phyloP scores from a whole-genome alignment of 2,888 invertebrate genomes.

The Cheilosia impressa region DNA sequence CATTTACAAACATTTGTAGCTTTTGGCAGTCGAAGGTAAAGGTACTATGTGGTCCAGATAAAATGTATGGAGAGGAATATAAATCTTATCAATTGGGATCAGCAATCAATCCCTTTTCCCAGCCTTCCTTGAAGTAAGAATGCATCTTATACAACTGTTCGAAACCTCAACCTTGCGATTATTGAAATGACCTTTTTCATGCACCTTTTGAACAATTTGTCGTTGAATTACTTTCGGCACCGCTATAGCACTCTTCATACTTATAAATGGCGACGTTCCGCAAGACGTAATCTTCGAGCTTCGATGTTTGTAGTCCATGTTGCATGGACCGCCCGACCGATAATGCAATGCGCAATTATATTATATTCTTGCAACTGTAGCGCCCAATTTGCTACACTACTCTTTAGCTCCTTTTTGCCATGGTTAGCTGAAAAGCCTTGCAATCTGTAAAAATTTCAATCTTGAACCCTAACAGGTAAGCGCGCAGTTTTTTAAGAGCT shows the following conservation, averaged over 20 bases:
- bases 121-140: background rate
- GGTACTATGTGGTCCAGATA: constrained; percentile 66
- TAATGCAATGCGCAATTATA: constrained; percentile 10
- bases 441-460: constrained; percentile 29
- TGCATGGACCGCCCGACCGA: constrained; percentile 19
- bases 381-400: background rate
- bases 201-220: constrained; percentile 7
- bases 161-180: constrained; percentile 4
- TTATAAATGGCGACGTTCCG: background rate
- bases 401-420: background rate
- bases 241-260: constrained; percentile 8
- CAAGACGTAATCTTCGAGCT: background rate
- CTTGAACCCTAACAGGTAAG: constrained; percentile 55
- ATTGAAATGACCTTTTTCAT: constrained; percentile 35
- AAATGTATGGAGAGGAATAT: constrained; percentile 77
- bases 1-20: constrained; percentile 71
- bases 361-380: constrained; percentile 38
- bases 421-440: constrained; percentile 44
- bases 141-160: constrained; percentile 21
- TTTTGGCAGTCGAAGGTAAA: constrained; percentile 70
- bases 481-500: constrained; percentile 76
- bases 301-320: constrained; percentile 18
- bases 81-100: constrained; percentile 78
- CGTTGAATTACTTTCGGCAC: constrained; percentile 19
- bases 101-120: constrained; percentile 70